Conservation (phyloP, 2,888 invertebrate genomes). For the Digitonthophagus gazella region DNA sequence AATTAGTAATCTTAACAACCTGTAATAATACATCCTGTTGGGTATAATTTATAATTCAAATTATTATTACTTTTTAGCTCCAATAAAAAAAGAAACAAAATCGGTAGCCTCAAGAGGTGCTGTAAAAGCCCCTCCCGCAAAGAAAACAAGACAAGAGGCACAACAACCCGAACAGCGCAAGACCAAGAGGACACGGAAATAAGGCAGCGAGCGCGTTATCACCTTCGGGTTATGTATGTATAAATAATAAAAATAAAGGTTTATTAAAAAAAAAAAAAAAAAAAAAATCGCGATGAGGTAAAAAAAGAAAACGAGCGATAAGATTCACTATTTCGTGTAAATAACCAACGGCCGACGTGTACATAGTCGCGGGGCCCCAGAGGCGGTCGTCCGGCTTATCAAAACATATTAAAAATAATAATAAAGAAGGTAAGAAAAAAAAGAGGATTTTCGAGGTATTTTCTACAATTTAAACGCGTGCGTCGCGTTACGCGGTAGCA, state of each 20-base stretch:
- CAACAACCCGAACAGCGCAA: conserved; percentile 26
- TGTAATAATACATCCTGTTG: too few species aligned
- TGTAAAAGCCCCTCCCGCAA: conserved; percentile 8
- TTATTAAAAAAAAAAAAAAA: conserved; percentile 18
- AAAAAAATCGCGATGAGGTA: background rate
- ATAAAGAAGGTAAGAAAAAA: too few species aligned
- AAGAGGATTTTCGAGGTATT: too few species aligned
- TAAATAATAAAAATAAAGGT: too few species aligned
- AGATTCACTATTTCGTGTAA: background rate
- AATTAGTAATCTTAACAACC: too few species aligned
- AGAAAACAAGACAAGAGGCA: conserved; percentile 19
- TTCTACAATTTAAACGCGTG: too few species aligned
- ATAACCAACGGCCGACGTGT: too few species aligned
- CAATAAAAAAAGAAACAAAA: conserved; percentile 31
- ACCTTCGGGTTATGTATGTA: too few species aligned
- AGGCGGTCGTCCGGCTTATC: background rate
- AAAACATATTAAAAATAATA: too few species aligned
- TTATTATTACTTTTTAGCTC: conserved; percentile 16
- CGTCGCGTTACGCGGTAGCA: background rate
- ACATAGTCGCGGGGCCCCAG: too few species aligned
- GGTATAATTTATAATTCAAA: too few species aligned
- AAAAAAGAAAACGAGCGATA: background rate
- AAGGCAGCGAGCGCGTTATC: too few species aligned
- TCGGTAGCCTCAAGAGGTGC: conserved; percentile 13
- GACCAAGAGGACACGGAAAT: conserved; percentile 34